Base-by-base conservation (phyloP, 92 coral and sea anemone species). In the Paramuricea clavata region DNA sequence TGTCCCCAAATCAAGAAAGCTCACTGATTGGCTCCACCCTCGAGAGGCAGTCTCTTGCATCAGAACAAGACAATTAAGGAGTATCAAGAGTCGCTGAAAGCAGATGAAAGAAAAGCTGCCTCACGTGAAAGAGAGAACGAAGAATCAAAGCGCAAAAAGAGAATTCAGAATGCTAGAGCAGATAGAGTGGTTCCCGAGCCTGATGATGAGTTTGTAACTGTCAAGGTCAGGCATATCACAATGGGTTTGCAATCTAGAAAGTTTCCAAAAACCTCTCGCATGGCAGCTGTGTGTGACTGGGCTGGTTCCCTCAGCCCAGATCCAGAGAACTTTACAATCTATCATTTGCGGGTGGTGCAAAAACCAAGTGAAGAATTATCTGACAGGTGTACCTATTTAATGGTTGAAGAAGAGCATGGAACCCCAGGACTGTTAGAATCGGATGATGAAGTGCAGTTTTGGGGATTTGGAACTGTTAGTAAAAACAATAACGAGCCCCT, bases 161-260 rank as follows among this genome's bases (percentile, higher is more conserved):
- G 34, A 50, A 78, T 91, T 71, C 87, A 79, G 60, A 81, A 78
- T 35, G 83, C 89, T 60, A 88, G 92, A 79, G 89, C 89, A 67
- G 84, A 89, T 60, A 88, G 94, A 81, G 94, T 92, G 79, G 52
- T 86, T 47, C 71, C 69, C 49, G 94, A 91, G 71, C 94, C 94
- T 19, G 54, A 74, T 33, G 57, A 82, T 30, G 78, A 88, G 74
- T 92, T 89, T 81, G 87, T 91, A 65, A 84, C 94, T 25, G 70
- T 89, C 23, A 78, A 68, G 49, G 76, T 89, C 52, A 49, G 89
- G 19, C 89, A 89, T 50, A 70, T 68, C 28, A 27, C 77, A 52
- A 69, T 54, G 25, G 92, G 92, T 21, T 26, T 89, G 26, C 82
- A 83, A 50, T 80, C 82, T 69, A 59, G 86, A 74, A 85, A 32